Evolutionary conservation across 2,797 vertebrate genomes (phyloP), one percentile per base, ranked within the genome.

Genomic region (Neosilurus hyrtlii): DNA sequence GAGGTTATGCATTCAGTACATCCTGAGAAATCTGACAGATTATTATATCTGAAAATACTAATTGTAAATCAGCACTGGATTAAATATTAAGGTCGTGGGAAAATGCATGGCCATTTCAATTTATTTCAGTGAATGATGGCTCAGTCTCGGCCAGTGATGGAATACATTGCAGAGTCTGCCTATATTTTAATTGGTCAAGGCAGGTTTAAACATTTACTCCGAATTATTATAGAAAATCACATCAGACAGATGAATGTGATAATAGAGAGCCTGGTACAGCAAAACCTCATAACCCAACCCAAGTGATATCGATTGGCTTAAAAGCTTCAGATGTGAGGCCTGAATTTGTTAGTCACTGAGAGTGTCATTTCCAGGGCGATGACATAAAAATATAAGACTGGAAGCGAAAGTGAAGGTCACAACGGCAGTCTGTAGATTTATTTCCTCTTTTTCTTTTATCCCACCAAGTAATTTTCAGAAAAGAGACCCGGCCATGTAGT

Each of bases 141-240:
- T 37, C 8, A 37, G 37, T 59, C 30, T 35, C 20, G 5, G 2
- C 18, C 16, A 7, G 10, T 35, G 26, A 26, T 5, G 9, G 8
- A 56, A 54, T 26, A 56, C 15, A 11, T 10, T 26, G 54, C 26
- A 73, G 7, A 1, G 0, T 73, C 49, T 18, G n/a, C 8, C 24
- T 30, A n/a, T 1, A 37, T 75, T 59, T 43, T 37, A 59, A 5
- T 30, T 16, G 35, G 11, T 76, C 20, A 61, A n/a, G 73, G 11
- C 20, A 76, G 73, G 20, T 59, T 37, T 22, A 37, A 51, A 2
- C 30, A 75, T 61, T 76, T 43, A 20, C 56, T 43, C 74, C 12
- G 37, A 61, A 35, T 76, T 61, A 43, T 61, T 61, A 43, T 61
- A 24, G 73, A 61, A 59, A 76, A 76, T 76, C 56, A 76, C 57